Conservation (phyloP, 2,797 vertebrate genomes). For the Artibeus lituratus region DNA sequence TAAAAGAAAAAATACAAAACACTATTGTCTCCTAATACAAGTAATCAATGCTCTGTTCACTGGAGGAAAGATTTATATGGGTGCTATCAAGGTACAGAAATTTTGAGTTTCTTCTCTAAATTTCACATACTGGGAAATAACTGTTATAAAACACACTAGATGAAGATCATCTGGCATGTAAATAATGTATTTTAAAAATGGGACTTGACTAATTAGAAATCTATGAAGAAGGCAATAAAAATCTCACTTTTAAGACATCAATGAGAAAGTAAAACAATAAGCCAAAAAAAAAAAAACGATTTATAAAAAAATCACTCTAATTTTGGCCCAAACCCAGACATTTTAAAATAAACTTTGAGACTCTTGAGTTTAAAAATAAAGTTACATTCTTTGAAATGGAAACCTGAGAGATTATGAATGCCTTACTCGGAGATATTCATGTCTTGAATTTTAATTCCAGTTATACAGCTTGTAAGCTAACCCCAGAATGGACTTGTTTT, state of each 20-base stretch:
- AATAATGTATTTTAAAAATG: neutral
- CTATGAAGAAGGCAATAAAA: neutral
- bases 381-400: conserved; percentile 30
- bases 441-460: conserved; percentile 76
- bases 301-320: conserved; percentile 1
- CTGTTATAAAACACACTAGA: neutral
- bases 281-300: conserved; percentile 11
- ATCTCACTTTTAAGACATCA: neutral
- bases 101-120: neutral
- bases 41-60: neutral
- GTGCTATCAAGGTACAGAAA: neutral
- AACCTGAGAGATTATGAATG: conserved; percentile 30
- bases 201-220: neutral
- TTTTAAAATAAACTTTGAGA: neutral
- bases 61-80: neutral
- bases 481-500: conserved; percentile 71
- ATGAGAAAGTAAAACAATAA: conserved; percentile 37
- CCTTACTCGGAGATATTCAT: conserved; percentile 52
- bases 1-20: neutral
- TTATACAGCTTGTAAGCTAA: conserved; percentile 67
- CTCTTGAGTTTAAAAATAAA: conserved; percentile 41
- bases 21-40: neutral
- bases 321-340: neutral
- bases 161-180: conserved; percentile 1
- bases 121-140: neutral